A percentile compares a stretch with the other conserved stretches of the same genome.
Conservation (phyloP, 2,113 vertebrate species). For the Enhydra lutris region DNA sequence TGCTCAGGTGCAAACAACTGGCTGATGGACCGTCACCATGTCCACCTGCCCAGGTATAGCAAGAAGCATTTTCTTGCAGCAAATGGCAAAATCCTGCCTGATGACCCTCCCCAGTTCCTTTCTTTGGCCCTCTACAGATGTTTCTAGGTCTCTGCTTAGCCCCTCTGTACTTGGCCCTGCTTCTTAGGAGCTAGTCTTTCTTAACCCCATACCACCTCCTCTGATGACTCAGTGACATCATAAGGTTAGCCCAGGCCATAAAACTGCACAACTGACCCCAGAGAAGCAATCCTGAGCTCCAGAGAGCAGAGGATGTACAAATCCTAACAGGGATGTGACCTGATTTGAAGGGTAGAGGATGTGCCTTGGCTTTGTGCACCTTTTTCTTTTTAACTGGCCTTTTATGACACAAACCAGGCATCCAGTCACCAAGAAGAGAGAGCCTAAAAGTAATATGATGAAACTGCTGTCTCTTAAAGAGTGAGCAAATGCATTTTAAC, state of each 20-base stretch:
- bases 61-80: neutral
- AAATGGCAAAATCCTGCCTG: neutral
- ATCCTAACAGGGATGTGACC: slow-evolving; percentile 70
- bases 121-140: neutral
- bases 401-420: slow-evolving; percentile 74
- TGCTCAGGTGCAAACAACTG: slow-evolving; percentile 36
- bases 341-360: slow-evolving; percentile 13
- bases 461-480: slow-evolving; percentile 48
- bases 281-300: neutral
- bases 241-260: slow-evolving; percentile 65
- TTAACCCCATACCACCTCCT: slow-evolving; percentile 51
- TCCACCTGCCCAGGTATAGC: neutral
- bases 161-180: neutral
- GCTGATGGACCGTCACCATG: neutral
- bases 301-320: slow-evolving; percentile 36
- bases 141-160: slow-evolving; percentile 35
- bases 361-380: neutral
- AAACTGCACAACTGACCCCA: slow-evolving; percentile 45
- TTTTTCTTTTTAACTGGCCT: slow-evolving; percentile 72
- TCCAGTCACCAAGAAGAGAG: slow-evolving; percentile 76
- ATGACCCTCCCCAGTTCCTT: neutral
- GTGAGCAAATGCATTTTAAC: slow-evolving; percentile 39
- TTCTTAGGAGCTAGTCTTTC: slow-evolving; percentile 70
- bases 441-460: slow-evolving; percentile 60
- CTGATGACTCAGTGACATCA: slow-evolving; percentile 69